Percentiles rank a stretch among this genome's conserved stretches.
These are phyloP conservation scores for Trachurus trachurus DNA, from an alignment of 2,797 vertebrate genomes.

Conservation along the genomic window DNA sequence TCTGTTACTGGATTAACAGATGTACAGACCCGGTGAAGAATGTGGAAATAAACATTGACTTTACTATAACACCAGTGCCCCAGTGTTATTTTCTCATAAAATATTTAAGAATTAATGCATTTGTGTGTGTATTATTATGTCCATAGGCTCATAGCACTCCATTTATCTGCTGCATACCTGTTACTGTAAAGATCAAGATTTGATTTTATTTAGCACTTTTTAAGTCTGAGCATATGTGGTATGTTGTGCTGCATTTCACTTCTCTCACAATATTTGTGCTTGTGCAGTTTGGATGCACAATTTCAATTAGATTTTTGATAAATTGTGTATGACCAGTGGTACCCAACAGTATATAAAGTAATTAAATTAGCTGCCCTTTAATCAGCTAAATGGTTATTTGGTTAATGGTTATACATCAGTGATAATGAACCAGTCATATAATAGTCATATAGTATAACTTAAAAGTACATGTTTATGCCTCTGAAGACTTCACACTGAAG, in stretches of 20 bases:
- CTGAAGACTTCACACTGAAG: background rate
- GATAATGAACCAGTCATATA: background rate
- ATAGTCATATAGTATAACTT: background rate
- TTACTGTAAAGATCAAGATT: background rate
- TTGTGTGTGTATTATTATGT: background rate
- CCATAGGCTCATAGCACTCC: background rate
- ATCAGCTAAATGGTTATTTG: background rate
- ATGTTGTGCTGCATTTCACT: too few relatives aligned
- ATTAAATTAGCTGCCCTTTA: background rate
- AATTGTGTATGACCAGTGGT: background rate
- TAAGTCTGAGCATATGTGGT: too few relatives aligned
- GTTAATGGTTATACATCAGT: too few relatives aligned
- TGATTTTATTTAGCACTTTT: too few relatives aligned
- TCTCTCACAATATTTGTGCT: too few relatives aligned
- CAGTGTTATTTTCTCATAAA: constrained; percentile 7
- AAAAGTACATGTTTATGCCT: background rate
- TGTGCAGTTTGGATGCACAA: too few relatives aligned
- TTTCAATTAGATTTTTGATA: too few relatives aligned
- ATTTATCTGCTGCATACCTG: background rate
- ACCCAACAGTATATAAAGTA: background rate
- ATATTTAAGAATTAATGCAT: too few relatives aligned
- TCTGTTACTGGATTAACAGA: constrained; percentile 81
- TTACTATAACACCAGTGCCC: constrained; percentile 57
- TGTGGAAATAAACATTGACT: constrained; percentile 87
- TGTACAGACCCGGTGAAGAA: constrained; percentile 83